Conservation (phyloP, 1,140 invertebrate genomes). For the Heliothis subflexa region DNA sequence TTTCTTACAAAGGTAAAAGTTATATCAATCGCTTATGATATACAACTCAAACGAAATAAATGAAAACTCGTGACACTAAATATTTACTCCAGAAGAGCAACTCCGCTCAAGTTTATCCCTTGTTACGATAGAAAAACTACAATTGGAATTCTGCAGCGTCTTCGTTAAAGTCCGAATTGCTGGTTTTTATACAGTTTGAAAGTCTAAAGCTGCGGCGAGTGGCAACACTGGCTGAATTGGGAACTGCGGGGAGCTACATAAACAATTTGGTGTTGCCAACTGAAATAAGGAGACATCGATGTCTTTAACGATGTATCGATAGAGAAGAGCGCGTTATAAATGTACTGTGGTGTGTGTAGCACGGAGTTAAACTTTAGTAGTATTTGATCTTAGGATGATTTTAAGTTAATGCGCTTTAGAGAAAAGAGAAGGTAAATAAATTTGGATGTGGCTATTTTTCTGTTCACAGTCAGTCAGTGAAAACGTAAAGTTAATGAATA, state of each 20-base stretch:
- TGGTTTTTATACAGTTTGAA: conserved; percentile 42
- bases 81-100: neutral
- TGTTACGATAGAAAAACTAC: conserved; percentile 5
- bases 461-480: too few relatives aligned
- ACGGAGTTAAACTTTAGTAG: too few relatives aligned
- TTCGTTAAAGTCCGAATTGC: conserved; percentile 49
- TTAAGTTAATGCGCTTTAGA: too few relatives aligned
- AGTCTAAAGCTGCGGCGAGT: conserved; percentile 38
- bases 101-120: conserved; percentile 30
- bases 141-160: conserved; percentile 51
- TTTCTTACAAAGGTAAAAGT: too few relatives aligned
- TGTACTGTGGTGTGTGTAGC: too few relatives aligned
- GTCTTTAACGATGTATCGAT: conserved; percentile 34
- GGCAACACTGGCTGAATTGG: conserved; percentile 34
- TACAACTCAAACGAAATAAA: neutral
- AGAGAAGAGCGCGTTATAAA: too few relatives aligned
- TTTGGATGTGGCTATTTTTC: too few relatives aligned
- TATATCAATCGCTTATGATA: neutral
- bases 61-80: neutral
- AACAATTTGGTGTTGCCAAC: conserved; percentile 32
- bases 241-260: conserved; percentile 26
- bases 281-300: conserved; percentile 23
- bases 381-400: too few relatives aligned
- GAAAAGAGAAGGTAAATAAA: too few relatives aligned
- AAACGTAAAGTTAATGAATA: too few relatives aligned